These are phyloP conservation scores for Rhynchonycteris naso DNA, from an alignment of 2,797 vertebrate species.

Conservation along the genomic window DNA sequence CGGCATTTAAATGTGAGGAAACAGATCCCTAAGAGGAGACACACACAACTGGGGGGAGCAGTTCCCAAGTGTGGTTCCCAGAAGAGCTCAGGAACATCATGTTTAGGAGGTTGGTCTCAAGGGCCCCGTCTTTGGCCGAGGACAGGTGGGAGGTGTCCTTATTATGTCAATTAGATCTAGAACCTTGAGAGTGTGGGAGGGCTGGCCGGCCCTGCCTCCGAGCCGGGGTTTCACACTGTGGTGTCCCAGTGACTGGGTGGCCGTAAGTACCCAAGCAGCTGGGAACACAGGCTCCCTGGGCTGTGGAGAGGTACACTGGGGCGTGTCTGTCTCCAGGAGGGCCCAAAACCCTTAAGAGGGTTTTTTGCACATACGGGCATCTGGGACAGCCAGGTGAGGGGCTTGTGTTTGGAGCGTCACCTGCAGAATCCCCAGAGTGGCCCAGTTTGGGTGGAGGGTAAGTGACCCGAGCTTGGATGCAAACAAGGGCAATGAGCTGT, in stretches of 20 bases:
- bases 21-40: not conserved
- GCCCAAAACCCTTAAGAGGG: not conserved
- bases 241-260: not conserved
- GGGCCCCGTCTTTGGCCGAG: not conserved
- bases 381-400: not conserved
- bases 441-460: not conserved
- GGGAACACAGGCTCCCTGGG: not conserved
- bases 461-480: not conserved
- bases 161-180: not conserved
- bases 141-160: not conserved
- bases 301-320: not conserved
- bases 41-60: not conserved
- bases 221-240: not conserved
- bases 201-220: not conserved
- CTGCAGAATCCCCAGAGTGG: not conserved
- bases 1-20: not conserved
- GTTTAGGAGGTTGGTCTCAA: not conserved
- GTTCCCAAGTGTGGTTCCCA: too few species aligned
- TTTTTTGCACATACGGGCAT: not conserved
- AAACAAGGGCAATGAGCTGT: not conserved
- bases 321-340: not conserved
- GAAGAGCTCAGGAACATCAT: not conserved
- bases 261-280: not conserved
- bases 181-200: not conserved
- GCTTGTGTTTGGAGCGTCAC: not conserved